A percentile compares a stretch with the other conserved stretches of the same genome.
Conservation (phyloP, 2,113 vertebrate species). For the Phylloscopus trochilus region DNA sequence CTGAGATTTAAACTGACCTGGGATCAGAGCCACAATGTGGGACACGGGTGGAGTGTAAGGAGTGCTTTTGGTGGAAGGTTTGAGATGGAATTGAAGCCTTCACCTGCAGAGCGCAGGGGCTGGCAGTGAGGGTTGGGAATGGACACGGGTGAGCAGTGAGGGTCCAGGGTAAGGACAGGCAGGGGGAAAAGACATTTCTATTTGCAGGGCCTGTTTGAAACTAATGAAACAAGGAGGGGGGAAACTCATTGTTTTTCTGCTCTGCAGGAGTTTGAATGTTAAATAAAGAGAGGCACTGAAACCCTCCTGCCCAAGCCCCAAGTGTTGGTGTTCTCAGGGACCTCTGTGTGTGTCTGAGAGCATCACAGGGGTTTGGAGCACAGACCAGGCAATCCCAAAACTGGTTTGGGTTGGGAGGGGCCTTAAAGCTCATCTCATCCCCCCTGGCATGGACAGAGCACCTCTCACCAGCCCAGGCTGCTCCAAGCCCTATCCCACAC, state of each 20-base stretch:
- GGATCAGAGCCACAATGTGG: accelerated
- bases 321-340: accelerated
- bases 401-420: background rate
- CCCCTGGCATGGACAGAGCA: background rate
- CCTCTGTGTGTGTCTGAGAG: background rate
- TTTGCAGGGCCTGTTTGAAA: background rate
- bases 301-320: background rate
- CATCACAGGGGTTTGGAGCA: background rate
- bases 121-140: background rate
- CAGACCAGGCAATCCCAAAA: background rate
- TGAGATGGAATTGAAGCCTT: background rate
- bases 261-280: background rate
- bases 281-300: background rate
- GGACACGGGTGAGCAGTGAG: background rate
- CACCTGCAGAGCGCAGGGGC: background rate
- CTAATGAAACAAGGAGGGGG: background rate
- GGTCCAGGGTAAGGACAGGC: background rate
- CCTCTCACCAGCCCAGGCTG: background rate
- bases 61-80: background rate
- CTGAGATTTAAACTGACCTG: background rate
- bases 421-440: background rate
- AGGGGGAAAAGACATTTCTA: background rate
- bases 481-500: background rate
- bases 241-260: background rate
- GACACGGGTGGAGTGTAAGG: background rate